A percentile compares a stretch with the other conserved stretches of the same genome.
These are phyloP conservation scores for Pseudorhombus dupliciocellatus DNA, from an alignment of 2,113 vertebrate genomes.

Conservation along the genomic window DNA sequence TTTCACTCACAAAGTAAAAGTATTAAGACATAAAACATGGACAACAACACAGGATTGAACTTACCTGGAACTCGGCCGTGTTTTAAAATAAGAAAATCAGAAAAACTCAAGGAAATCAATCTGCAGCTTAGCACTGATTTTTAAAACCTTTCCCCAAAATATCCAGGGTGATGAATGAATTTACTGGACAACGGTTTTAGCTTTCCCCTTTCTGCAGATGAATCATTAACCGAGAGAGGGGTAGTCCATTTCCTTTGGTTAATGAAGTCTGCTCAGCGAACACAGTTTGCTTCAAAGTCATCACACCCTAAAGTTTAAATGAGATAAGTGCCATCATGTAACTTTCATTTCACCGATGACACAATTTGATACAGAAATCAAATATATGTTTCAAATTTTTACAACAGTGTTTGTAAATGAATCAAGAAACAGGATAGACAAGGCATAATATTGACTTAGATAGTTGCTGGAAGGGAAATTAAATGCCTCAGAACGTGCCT, in stretches of 20 bases:
- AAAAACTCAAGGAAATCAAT: neutral
- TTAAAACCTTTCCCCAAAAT: slow-evolving; percentile 46
- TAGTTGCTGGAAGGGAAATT: no score
- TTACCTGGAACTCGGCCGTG: slow-evolving; percentile 34
- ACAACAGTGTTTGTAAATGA: no score
- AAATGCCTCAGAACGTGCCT: no score
- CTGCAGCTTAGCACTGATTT: neutral
- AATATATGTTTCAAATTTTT: no score
- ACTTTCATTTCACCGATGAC: no score
- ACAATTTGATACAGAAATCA: no score
- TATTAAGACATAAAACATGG: neutral
- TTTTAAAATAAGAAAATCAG: neutral
- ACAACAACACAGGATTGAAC: slow-evolving; percentile 17
- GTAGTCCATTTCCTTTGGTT: slow-evolving; percentile 77
- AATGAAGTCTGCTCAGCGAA: slow-evolving; percentile 68
- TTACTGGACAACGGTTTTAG: slow-evolving; percentile 42
- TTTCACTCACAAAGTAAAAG: slow-evolving; percentile 7
- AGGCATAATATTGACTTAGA: no score
- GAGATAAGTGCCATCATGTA: neutral
- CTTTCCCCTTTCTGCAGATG: slow-evolving; percentile 54
- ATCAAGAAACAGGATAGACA: no score
- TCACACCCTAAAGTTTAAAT: slow-evolving; percentile 16
- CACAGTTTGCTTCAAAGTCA: slow-evolving; percentile 44
- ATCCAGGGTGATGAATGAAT: slow-evolving; percentile 60
- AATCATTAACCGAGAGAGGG: slow-evolving; percentile 80